Base-by-base conservation (phyloP, 2,797 vertebrate genomes). In the Hafferia zeledoni region DNA sequence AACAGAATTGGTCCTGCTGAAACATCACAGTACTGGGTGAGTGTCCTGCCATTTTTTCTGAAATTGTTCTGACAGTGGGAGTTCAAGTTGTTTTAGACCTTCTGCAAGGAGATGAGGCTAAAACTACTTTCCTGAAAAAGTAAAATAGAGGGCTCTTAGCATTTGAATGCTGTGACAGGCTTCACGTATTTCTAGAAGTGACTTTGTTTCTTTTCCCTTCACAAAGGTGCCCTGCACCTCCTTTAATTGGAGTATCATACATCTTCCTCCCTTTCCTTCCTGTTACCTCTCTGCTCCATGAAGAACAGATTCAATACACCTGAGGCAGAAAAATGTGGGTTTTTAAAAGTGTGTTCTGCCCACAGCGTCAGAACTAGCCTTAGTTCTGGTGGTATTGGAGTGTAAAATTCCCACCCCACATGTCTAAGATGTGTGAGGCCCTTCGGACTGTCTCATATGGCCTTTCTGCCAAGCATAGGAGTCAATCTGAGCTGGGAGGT, bases 401-500 rank as follows among this genome's bases (percentile, higher is more conserved):
- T 5, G 43, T 49, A 33, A 68, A 89, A 61, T 25, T 43, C 37
- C 31, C 57, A 17, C 19, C 5, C 13, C 12, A 18, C 10, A 22
- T 7, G 37, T 39, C 25, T 53, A 16, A 83, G 6, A 39, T 0
- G 1, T 4, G 18, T 71, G 82, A 72, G 18, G 14, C 20, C 22
- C 10, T 41, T 65, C 2, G 2, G 25, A 14, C 55, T 37, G 13
- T 56, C 60, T 61, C 28, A 15, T 11, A 0, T 10, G 25, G 39
- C n/a, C 12, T 25, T 90, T 65, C 44, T 90, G 77, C 28, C 59
- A 28, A 0, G 10, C 1, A 2, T 1, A 50, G 39, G 17, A 44
- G 12, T 23, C 7, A 4, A 0, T 24, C 17, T 0, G 0, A 71
- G 46, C 65, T 69, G 49, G 15, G 49, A 74, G 18, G 30, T 6